These are phyloP conservation scores for Trissoscelio sp. DNA, from an alignment of 2,888 invertebrate genomes.

Conservation along the genomic window DNA sequence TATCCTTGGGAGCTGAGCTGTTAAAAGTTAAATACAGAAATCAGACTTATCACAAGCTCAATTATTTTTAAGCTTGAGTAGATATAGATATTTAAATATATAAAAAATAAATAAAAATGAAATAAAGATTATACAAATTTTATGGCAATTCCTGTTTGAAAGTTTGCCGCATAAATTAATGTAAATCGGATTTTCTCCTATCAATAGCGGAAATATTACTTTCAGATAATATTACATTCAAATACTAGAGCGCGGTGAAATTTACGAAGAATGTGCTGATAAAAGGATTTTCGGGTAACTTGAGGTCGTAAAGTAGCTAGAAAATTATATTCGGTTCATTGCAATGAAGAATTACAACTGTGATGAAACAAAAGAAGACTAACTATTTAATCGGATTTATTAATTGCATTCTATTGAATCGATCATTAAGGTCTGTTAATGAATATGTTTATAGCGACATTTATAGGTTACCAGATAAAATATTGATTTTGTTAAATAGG, in stretches of 20 bases:
- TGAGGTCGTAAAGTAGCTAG: constrained; percentile 7
- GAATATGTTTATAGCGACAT: constrained; percentile 10
- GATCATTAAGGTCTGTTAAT: constrained; percentile 22
- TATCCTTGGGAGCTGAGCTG: no score
- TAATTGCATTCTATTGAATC: constrained; percentile 11
- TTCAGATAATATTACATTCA: constrained; percentile 27
- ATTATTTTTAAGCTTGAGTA: no score
- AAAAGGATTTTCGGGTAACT: constrained; percentile 30
- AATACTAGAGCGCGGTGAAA: constrained; percentile 3
- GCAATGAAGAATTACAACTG: constrained; percentile 16
- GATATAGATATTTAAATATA: no score
- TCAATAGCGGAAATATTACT: constrained; percentile 32
- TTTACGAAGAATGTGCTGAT: constrained; percentile 30
- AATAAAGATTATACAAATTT: no score
- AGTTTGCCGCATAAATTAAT: no score
- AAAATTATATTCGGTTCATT: constrained; percentile 13
- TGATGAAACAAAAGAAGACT: constrained; percentile 2
- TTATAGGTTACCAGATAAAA: constrained; percentile 32
- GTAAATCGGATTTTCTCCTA: constrained; percentile 7
- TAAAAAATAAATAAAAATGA: no score
- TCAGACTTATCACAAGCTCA: no score
- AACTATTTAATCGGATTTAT: constrained; percentile 5
- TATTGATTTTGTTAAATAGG: constrained; percentile 62
- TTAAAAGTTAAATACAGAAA: no score
- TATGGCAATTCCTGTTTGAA: no score